Base-by-base conservation (phyloP, 2,797 vertebrate species). In the Scleropages formosus region DNA sequence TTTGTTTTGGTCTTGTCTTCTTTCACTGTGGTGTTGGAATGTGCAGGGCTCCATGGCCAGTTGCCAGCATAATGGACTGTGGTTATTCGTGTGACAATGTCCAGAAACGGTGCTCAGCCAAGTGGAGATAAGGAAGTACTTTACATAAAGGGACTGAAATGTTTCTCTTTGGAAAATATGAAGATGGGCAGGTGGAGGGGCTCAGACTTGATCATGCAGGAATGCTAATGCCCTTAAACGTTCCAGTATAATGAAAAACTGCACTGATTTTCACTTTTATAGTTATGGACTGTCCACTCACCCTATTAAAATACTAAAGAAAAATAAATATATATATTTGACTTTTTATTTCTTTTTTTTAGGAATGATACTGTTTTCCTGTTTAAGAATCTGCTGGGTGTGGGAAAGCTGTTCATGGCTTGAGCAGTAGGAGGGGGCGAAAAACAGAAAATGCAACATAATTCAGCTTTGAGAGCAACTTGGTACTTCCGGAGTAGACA, bases 51-150 rank as follows among this genome's bases (percentile, higher is more conserved):
- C 39, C 18, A 61, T 44, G 26, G 64, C 26, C 58, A 69, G 69
- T 62, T 78, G 53, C 53, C 27, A 13, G 56, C 69, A 64, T 74
- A 74, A 74, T 78, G 72, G 72, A 24, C 51, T 74, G 26, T 69
- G 46, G 72, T 69, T 78, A 74, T 75, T 75, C 64, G 47, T 53
- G 22, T 18, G 68, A 60, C 44, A 62, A 74, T 68, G 61, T 27
- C 44, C 24, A 60, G 15, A 66, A 61, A 26, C 10, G 18, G 51
- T 22, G 27, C 56, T 66, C 71, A 69, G 44, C 46, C 18, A 58
- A 64, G 18, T 62, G 59, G 70, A 47, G 46, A 49, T n/a, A 70
- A 31, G 27, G 22, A 51, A 44, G 46, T 56, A 4, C 65, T 59
- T 20, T 26, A 74, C 62, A 65, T 39, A 46, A 26, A 46, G 20